These are phyloP conservation scores for Mionectes olivaceus DNA, from an alignment of 2,797 vertebrate genomes.

Conservation along the genomic window DNA sequence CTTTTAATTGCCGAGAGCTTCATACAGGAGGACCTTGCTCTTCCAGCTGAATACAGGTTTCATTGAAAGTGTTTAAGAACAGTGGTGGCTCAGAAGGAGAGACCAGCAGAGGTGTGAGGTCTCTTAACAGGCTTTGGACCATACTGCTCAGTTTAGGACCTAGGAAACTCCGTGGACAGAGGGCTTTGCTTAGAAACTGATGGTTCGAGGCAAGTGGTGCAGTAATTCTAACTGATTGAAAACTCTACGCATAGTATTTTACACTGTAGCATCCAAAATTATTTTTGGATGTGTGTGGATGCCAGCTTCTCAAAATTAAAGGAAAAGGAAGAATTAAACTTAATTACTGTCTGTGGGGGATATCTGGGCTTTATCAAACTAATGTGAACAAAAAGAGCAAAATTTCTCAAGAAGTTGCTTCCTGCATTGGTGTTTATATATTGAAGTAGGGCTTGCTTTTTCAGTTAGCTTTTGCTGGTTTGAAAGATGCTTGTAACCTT, in stretches of 20 bases:
- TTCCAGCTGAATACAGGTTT: neutral
- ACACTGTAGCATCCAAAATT: neutral
- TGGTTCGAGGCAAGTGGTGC: neutral
- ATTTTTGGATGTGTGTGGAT: neutral
- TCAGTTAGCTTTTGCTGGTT: neutral
- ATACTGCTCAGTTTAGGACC: neutral
- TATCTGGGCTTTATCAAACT: neutral
- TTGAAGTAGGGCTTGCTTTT: neutral
- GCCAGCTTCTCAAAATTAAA: neutral
- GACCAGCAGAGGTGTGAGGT: neutral
- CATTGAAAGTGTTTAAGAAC: neutral
- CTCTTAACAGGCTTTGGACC: neutral
- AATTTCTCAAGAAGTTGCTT: neutral
- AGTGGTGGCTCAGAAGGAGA: neutral
- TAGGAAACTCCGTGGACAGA: neutral
- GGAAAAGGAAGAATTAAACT: neutral
- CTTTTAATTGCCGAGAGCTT: neutral
- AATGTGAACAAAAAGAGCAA: neutral
- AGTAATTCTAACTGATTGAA: neutral
- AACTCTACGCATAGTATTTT: neutral
- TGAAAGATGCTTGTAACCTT: neutral
- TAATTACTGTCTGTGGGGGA: neutral
- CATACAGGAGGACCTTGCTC: neutral
- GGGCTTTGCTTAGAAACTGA: neutral
- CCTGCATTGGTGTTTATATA: neutral